phyloP scores from a whole-genome alignment of 2,888 invertebrate genomes.

The Micoletzkya japonica region DNA sequence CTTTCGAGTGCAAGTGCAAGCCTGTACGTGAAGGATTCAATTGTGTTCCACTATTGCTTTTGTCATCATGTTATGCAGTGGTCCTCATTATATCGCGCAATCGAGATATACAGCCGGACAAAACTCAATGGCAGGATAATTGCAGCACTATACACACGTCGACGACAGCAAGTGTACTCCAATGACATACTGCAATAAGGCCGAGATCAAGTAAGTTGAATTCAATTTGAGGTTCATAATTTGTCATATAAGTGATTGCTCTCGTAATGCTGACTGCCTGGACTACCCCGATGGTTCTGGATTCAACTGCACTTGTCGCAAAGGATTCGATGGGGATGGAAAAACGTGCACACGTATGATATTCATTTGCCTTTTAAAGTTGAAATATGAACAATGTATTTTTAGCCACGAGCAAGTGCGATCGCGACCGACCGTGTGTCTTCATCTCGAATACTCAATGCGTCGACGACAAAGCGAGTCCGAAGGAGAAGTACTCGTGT shows the following conservation, averaged over 20 bases:
- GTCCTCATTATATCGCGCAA: neutral
- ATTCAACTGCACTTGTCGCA: conserved; percentile 14
- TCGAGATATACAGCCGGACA: neutral
- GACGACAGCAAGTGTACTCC: neutral
- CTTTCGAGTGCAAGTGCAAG: conserved; percentile 15
- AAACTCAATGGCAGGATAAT: neutral
- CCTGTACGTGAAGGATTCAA: neutral
- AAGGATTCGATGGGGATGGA: conserved; percentile 24
- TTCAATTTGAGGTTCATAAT: no score
- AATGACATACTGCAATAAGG: conserved; percentile 25
- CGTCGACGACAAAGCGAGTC: neutral
- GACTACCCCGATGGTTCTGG: conserved; percentile 12
- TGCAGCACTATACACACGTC: conserved; percentile 11
- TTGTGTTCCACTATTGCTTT: neutral
- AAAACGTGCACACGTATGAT: conserved; percentile 8
- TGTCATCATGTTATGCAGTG: neutral
- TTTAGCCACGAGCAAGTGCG: conserved; percentile 16
- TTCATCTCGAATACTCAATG: conserved; percentile 12
- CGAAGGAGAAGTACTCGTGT: conserved; percentile 6
- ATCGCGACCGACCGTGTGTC: conserved; percentile 14
- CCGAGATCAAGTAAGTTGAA: conserved; percentile 11
- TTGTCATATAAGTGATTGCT: conserved; percentile 4
- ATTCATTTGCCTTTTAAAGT: neutral
- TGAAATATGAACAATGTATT: no score
- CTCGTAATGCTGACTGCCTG: neutral